phyloP scores from a whole-genome alignment of 2,888 invertebrate species.

The Pristionchus mayeri region DNA sequence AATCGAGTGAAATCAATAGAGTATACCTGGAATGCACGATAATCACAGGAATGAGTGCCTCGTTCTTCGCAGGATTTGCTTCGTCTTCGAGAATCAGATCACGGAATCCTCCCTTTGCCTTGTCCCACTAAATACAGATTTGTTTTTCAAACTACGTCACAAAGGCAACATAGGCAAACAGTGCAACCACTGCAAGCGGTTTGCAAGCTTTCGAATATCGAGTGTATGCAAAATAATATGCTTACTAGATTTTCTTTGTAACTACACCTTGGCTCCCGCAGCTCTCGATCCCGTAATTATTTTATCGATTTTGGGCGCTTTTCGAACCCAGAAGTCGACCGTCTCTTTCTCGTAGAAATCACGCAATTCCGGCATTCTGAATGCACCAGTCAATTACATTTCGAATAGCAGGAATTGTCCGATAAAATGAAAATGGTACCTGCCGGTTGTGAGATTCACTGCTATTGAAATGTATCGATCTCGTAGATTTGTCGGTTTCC shows the following conservation, averaged over 20 bases:
- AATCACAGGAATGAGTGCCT: background rate
- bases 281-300: conserved; percentile 31
- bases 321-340: conserved; percentile 40
- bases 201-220: no score
- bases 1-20: background rate
- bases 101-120: conserved; percentile 2
- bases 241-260: background rate
- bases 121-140: conserved; percentile 31
- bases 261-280: conserved; percentile 7
- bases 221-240: background rate
- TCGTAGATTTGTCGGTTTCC: background rate
- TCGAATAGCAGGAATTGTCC: no score
- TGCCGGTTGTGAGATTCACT: background rate
- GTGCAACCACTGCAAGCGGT: no score
- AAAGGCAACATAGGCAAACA: no score
- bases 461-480: background rate
- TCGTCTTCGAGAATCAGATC: conserved; percentile 36
- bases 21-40: background rate
- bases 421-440: background rate
- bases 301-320: conserved; percentile 43
- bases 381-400: no score
- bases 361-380: conserved; percentile 31
- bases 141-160: no score
- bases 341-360: conserved; percentile 34
- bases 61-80: background rate